phyloP scores from a whole-genome alignment of 2,113 vertebrate species.

The Ifrita kowaldi region DNA sequence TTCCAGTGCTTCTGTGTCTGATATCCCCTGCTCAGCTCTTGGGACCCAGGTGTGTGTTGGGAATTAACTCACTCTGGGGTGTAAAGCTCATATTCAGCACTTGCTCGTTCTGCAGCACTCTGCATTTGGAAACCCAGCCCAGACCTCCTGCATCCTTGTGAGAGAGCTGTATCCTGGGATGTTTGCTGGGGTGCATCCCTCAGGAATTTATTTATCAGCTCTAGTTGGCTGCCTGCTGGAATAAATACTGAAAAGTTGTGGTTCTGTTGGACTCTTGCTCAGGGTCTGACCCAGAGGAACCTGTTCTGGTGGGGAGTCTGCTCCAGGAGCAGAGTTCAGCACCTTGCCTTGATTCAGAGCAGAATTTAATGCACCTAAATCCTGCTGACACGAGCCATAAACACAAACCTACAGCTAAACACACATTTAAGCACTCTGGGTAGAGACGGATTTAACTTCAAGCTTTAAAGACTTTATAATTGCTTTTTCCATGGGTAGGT shows the following conservation, averaged over 20 bases:
- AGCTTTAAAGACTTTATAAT: not conserved
- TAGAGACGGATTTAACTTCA: not conserved
- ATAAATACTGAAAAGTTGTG: not conserved
- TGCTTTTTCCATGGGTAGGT: not conserved
- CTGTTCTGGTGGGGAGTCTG: not conserved
- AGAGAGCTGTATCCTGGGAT: not conserved
- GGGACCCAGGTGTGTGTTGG: not conserved
- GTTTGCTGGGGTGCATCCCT: not conserved
- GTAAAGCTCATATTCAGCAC: rapidly evolving
- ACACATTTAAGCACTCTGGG: not conserved
- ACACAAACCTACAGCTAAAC: not conserved
- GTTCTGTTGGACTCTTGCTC: not conserved
- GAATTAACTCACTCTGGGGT: not conserved
- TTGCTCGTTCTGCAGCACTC: not conserved
- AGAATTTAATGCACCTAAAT: not conserved
- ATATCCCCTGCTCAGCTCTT: not conserved
- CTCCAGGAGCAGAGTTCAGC: not conserved
- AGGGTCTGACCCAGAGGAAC: not conserved
- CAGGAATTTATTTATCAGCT: not conserved
- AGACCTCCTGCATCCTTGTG: not conserved
- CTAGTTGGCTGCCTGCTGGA: not conserved
- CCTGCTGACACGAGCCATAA: not conserved
- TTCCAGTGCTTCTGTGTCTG: not conserved
- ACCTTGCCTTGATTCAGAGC: not conserved
- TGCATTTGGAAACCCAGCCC: not conserved